Evolutionary conservation across 1,140 invertebrate species (phyloP).

Genomic region (Agrypnia vestita): DNA sequence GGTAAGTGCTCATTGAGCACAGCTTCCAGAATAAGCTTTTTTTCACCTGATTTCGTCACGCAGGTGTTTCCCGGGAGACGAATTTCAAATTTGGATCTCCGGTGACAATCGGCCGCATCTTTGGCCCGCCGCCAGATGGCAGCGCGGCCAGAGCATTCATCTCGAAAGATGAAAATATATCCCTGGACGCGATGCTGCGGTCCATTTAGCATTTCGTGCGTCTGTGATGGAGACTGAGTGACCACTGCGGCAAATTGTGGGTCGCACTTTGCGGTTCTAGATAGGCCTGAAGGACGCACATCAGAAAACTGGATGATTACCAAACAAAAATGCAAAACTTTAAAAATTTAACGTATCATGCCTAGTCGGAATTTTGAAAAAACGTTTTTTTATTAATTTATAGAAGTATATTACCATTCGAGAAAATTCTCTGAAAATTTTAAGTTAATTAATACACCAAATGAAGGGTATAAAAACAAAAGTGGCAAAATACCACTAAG

Average conservation of each 20-base stretch:
- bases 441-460: no score
- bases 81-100: not conserved
- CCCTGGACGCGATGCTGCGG: constrained; percentile 3
- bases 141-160: not conserved
- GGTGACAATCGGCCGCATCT: not conserved
- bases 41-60: not conserved
- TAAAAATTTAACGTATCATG: no score
- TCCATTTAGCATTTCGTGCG: constrained; percentile 12
- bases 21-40: not conserved
- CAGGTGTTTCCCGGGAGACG: not conserved
- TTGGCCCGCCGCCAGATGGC: not conserved
- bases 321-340: no score
- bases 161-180: constrained; percentile 26
- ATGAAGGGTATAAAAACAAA: no score
- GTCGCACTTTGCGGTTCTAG: no score
- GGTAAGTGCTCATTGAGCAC: not conserved
- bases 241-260: not conserved
- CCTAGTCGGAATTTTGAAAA: no score
- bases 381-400: no score
- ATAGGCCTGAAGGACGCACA: no score
- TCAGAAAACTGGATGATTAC: no score
- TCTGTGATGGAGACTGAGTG: constrained; percentile 15
- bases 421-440: no score
- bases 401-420: no score
- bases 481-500: no score